Conservation (phyloP, 2,888 invertebrate species). For the Scaptomyza tumidula region DNA sequence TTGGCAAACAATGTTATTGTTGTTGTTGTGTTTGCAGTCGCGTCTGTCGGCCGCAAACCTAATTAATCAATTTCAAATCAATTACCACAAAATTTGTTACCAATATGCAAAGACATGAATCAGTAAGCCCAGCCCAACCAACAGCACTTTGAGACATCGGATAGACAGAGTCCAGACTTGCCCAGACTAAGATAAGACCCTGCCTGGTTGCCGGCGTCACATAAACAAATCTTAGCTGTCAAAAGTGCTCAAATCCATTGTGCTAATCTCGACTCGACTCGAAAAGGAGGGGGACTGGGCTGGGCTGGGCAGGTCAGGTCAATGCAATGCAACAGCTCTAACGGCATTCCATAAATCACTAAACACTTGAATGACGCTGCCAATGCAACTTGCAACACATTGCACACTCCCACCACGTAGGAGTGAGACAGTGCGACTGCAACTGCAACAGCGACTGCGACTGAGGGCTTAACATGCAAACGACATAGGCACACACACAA, state of each 20-base stretch:
- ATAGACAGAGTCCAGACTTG: conserved; percentile 13
- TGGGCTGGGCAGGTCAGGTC: neutral
- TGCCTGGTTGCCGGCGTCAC: conserved; percentile 50
- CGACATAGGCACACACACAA: conserved; percentile 29
- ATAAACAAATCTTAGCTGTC: conserved; percentile 82
- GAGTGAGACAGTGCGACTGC: conserved; percentile 24
- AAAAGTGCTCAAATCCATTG: conserved; percentile 82
- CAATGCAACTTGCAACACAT: conserved; percentile 79
- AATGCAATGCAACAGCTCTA: conserved; percentile 55
- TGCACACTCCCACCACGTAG: conserved; percentile 37
- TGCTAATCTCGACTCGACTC: conserved; percentile 72
- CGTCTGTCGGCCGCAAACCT: conserved; percentile 53
- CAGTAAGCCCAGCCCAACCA: conserved; percentile 32
- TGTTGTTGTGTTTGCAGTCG: conserved; percentile 1
- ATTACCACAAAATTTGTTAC: conserved; percentile 82
- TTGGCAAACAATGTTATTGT: conserved; percentile 41
- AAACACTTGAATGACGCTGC: conserved; percentile 79
- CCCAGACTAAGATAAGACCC: conserved; percentile 48
- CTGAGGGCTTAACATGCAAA: conserved; percentile 53
- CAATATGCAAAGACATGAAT: conserved; percentile 80
- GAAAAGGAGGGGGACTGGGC: neutral
- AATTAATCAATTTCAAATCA: conserved; percentile 82
- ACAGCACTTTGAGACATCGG: conserved; percentile 1
- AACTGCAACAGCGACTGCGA: conserved; percentile 36
- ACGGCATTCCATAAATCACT: conserved; percentile 83